Percentiles rank a stretch among this genome's conserved stretches.
These are phyloP conservation scores for Montipora sp. DNA, from an alignment of 64 coral and sea anemone genomes.

Conservation along the genomic window DNA sequence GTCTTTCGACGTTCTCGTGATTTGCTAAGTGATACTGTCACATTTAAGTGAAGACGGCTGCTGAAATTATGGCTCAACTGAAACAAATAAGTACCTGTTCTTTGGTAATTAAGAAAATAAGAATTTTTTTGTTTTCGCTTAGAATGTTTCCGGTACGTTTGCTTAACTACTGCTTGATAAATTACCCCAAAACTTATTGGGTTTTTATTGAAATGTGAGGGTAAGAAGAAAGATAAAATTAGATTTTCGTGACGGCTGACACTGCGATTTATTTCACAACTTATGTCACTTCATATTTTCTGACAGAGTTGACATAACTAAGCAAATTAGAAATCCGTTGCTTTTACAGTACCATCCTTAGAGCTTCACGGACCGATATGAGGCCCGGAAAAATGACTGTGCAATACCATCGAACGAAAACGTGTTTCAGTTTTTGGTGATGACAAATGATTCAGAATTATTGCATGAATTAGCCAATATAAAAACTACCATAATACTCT, in stretches of 20 bases:
- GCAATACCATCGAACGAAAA: not conserved
- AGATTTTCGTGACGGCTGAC: not conserved
- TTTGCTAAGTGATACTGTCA: conserved; percentile 12
- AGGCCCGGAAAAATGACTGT: not conserved
- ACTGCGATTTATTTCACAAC: not conserved
- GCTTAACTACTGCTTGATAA: not conserved
- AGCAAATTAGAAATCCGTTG: not conserved
- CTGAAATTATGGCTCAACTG: not conserved
- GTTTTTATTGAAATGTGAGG: not conserved
- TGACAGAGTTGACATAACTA: not conserved
- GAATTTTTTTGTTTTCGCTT: not conserved
- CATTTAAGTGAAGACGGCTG: not conserved
- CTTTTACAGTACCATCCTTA: not conserved
- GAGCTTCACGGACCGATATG: not conserved
- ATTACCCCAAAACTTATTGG: not conserved
- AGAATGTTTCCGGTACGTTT: not conserved
- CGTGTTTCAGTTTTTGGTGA: not conserved
- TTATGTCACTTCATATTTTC: not conserved
- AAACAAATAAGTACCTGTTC: conserved; percentile 16
- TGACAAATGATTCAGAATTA: not conserved
- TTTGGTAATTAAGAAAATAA: conserved; percentile 3
- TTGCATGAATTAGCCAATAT: not conserved
- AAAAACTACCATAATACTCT: too few relatives aligned
- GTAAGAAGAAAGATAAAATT: not conserved
- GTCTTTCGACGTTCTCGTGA: not conserved